These are phyloP conservation scores for Candoia aspera DNA, from an alignment of 2,113 vertebrate species.

Conservation along the genomic window DNA sequence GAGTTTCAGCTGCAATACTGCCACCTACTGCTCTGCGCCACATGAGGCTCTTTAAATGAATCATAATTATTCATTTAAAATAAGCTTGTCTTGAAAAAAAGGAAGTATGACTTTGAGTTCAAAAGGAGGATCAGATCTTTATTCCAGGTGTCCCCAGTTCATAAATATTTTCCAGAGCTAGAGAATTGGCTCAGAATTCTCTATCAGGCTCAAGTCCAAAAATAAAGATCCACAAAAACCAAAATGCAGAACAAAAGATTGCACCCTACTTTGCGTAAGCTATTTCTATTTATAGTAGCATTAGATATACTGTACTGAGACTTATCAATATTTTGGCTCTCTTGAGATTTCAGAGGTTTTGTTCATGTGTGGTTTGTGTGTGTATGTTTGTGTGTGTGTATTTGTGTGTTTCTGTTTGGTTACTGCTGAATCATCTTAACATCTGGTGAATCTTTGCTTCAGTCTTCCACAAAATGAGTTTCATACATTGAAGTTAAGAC, in stretches of 20 bases:
- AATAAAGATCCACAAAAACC: not conserved
- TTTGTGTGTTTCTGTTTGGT: not conserved
- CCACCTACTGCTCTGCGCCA: too few relatives aligned
- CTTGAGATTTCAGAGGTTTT: not conserved
- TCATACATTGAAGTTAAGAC: not conserved
- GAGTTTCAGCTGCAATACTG: too few relatives aligned
- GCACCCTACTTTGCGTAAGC: not conserved
- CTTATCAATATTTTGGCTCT: not conserved
- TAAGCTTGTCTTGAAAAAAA: not conserved
- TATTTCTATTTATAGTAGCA: not conserved
- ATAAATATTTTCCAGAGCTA: not conserved
- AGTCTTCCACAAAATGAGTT: not conserved
- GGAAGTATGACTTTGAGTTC: not conserved
- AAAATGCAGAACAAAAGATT: not conserved
- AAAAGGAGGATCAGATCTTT: not conserved
- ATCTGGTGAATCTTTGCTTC: not conserved
- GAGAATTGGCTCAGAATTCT: not conserved
- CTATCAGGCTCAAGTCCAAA: not conserved
- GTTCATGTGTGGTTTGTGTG: not conserved
- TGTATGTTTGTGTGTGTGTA: not conserved
- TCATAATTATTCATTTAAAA: slow-evolving; percentile 1
- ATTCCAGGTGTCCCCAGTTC: not conserved
- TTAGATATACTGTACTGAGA: not conserved
- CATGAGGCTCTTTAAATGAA: too few relatives aligned
- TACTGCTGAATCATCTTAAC: not conserved